Evolutionary conservation across 2,113 vertebrate genomes (phyloP), one percentile per base, ranked within the genome.

Genomic region (Hemibagrus wyckioides): DNA sequence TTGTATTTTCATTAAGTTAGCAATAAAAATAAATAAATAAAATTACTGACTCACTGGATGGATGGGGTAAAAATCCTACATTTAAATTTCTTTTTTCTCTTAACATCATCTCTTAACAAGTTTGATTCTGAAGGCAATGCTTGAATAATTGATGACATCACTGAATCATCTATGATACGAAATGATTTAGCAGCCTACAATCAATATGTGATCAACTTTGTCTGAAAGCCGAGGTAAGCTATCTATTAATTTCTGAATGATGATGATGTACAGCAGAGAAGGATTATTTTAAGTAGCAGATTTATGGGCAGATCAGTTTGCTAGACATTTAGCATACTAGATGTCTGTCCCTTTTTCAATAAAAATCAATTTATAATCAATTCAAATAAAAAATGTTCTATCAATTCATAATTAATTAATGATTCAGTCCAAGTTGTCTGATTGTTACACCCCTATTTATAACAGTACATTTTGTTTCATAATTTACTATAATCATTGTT

Each of bases 41-140:
- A 77, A 50, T n/a, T 6, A 52, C 14, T n/a, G 50, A 54, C 48
- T 1, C 76, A 2, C 8, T 52, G 13, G 44, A 52, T 79, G 48
- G 48, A 79, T 79, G 2, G 17, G n/a, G n/a, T 15, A 36, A 71
- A 75, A 33, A 15, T n/a, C 56, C 6, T 30, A 36, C 21, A 75
- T 75, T 44, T 25, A 77, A 50, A 50, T 28, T n/a, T 39, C 2
- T 39, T 33, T 67, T n/a, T 63, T 36, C 8, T 69, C 19, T 8
- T n/a, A n/a, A 67, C 77, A 73, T 85, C 69, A 69, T 41, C 87
- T 87, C 88, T 85, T 86, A 82, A 90, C 90, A 85, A 87, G 83
- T 69, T 63, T 39, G 36, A 36, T 39, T 71, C 67, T 71, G 4
- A 71, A 69, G 30, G 30, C 13, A 67, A 19, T 65, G n/a, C n/a